Evolutionary conservation across 1,140 invertebrate genomes (phyloP), one percentile per base, ranked within the genome.

Genomic region (Philotrypesis tridentata): DNA sequence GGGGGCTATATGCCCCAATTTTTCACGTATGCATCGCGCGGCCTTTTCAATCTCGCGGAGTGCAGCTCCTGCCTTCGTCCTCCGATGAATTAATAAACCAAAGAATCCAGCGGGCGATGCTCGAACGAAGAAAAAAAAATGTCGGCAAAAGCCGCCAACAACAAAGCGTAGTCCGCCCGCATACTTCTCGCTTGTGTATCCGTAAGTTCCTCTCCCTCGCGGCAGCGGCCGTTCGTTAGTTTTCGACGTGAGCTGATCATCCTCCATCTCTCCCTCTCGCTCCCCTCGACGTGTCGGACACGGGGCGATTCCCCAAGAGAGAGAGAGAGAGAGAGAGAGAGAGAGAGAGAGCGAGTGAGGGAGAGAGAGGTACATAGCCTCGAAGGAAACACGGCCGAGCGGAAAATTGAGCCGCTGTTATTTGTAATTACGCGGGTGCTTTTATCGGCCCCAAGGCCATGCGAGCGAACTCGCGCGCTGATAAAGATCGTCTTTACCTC

Each of bases 401-500:
- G 79, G 84, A 80, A 84, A 87, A 85, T 85, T 81, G 84, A 86
- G 82, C 84, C 82, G 78, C 83, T 85, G 82, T 84, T 85, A 86
- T 87, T 87, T 86, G 86, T 86, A 86, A 87, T 87, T 87, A 86
- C 85, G 48, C 14, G 76, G 82, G 84, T n/a, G 73, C 79, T 87
- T 85, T 87, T 81, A 83, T 83, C 77, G 80, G 80, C 83, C 74
- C 6, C 48, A 9, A 37, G 14, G 72, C 48, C 60, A 74, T 80
- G 75, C 23, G 6, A n/a, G n/a, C n/a, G n/a, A n/a, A n/a, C n/a
- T n/a, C n/a, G n/a, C 21, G 33, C 31, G 67, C 31, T 9, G 29
- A 25, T 72, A 23, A 14, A 72, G 70, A 27, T 72, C 29, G 4
- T 37, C 67, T 29, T 63, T 68, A 31, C 29, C 31, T 31, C 8